These are phyloP conservation scores for Phalacrocorax aristotelis DNA, from an alignment of 2,113 vertebrate genomes.

Conservation along the genomic window DNA sequence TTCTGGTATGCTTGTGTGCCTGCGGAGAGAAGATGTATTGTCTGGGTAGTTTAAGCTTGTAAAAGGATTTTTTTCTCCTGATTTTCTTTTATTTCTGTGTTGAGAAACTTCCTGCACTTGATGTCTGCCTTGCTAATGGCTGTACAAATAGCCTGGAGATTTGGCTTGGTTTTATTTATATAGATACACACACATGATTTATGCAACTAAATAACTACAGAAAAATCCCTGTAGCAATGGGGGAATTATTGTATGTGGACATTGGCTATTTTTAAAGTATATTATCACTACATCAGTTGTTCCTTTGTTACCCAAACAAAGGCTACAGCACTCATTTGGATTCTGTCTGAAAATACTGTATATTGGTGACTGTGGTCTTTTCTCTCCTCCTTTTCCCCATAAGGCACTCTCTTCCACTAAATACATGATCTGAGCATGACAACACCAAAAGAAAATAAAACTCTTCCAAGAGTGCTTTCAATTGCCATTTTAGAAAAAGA, in stretches of 20 bases:
- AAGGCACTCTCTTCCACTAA: not conserved
- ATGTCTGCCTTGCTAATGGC: not conserved
- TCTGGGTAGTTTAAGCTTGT: not conserved
- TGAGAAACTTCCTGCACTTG: not conserved
- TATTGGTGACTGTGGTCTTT: not conserved
- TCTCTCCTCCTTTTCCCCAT: not conserved
- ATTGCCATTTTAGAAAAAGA: not conserved
- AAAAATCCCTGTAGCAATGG: not conserved
- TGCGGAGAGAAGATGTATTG: not conserved
- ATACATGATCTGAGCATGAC: not conserved
- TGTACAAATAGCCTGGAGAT: conserved; percentile 10
- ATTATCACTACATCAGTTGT: not conserved
- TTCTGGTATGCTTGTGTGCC: not conserved
- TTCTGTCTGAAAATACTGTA: not conserved
- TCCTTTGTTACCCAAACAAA: conserved; percentile 27
- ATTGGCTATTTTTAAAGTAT: not conserved
- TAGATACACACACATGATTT: not conserved
- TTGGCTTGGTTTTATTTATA: not conserved
- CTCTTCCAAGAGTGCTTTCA: not conserved
- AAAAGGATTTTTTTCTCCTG: not conserved
- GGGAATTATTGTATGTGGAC: not conserved
- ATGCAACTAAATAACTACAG: not conserved
- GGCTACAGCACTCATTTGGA: not conserved
- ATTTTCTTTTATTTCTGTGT: not conserved
- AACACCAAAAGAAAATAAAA: not conserved